Evolutionary conservation across 2,888 invertebrate species (phyloP).

Genomic region (Germaria angustata): DNA sequence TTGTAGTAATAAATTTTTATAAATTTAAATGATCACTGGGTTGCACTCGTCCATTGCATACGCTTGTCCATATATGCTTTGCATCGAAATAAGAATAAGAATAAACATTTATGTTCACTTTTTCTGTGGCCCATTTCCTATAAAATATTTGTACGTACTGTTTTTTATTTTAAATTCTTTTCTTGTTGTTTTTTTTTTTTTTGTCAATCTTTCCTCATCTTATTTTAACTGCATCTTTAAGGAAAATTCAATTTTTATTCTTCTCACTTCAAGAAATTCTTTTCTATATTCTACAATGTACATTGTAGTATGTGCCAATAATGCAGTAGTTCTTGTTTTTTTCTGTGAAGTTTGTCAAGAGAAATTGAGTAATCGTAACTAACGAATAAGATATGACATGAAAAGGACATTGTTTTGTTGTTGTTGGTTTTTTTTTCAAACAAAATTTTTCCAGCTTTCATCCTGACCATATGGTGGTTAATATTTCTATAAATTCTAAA

Average conservation of each 20-base stretch:
- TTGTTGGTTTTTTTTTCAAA: background rate
- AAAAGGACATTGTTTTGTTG: conserved; percentile 35
- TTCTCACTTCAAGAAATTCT: conserved; percentile 50
- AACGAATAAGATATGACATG: background rate
- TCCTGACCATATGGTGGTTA: conserved; percentile 60
- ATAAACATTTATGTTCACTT: background rate
- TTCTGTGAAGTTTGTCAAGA: conserved; percentile 26
- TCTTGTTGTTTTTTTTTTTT: background rate
- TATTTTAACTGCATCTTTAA: conserved; percentile 42
- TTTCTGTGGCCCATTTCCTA: conserved; percentile 5
- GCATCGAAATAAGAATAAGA: background rate
- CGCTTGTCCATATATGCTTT: background rate
- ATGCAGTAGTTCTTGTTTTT: background rate
- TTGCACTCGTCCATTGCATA: background rate
- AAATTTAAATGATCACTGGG: background rate
- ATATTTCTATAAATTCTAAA: conserved; percentile 47
- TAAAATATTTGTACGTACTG: background rate
- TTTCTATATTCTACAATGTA: background rate
- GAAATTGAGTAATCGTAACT: conserved; percentile 48
- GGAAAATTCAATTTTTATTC: conserved; percentile 58
- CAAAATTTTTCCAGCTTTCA: conserved; percentile 11
- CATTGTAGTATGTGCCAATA: conserved; percentile 10
- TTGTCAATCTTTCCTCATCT: conserved; percentile 22
- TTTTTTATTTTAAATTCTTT: background rate
- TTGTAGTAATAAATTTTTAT: background rate